Percentiles rank a stretch among this genome's conserved stretches.
phyloP scores from a whole-genome alignment of 1,140 invertebrate genomes.

The Hycleus phaleratus region DNA sequence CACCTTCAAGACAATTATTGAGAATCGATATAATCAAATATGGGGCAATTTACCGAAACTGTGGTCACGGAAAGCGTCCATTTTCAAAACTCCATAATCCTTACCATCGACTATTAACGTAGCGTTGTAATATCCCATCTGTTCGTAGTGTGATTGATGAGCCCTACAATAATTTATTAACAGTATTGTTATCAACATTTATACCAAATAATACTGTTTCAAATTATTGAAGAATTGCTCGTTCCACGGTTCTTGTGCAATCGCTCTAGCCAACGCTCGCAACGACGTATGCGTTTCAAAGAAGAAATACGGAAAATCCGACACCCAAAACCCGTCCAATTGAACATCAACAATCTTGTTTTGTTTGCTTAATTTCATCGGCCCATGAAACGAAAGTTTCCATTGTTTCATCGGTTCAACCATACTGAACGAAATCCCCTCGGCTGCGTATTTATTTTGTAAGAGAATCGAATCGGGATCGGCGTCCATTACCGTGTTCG shows the following conservation, averaged over 20 bases:
- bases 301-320: conserved; percentile 50
- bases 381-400: conserved; percentile 53
- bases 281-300: conserved; percentile 59
- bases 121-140: conserved; percentile 54
- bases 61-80: conserved; percentile 58
- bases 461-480: conserved; percentile 32
- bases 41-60: conserved; percentile 52
- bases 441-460: conserved; percentile 51
- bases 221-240: conserved; percentile 54
- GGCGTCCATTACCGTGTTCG: conserved; percentile 56
- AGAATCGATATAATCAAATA: no score
- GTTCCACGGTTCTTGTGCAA: conserved; percentile 59
- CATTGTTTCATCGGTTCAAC: conserved; percentile 60
- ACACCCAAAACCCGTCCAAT: conserved; percentile 47
- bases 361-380: conserved; percentile 51
- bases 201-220: conserved; percentile 44
- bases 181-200: not conserved
- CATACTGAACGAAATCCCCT: conserved; percentile 53
- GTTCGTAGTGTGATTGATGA: conserved; percentile 69
- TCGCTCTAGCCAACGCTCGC: conserved; percentile 50
- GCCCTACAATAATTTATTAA: conserved; percentile 42
- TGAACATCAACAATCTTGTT: conserved; percentile 43
- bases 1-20: conserved; percentile 39
- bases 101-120: conserved; percentile 47
- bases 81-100: conserved; percentile 38